Conservation (phyloP, 2,113 vertebrate genomes). For the Rhinoderma darwinii region DNA sequence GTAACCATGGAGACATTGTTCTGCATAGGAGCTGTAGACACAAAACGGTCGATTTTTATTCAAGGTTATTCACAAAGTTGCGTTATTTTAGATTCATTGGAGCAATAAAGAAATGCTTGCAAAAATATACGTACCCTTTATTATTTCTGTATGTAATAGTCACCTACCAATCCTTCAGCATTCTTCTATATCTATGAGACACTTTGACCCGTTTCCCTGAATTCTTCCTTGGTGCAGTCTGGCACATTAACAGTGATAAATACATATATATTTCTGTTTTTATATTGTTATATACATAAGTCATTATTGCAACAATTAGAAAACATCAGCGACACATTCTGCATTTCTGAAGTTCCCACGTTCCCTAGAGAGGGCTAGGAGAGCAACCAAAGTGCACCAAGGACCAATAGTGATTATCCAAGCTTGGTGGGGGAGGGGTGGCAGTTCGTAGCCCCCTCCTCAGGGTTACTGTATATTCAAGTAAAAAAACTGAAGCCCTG, state of each 20-base stretch:
- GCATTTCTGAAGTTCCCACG: background rate
- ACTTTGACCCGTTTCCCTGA: slow-evolving; percentile 22
- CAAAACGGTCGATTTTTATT: too few relatives aligned
- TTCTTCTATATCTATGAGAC: background rate
- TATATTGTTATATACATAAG: background rate
- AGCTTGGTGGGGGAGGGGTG: background rate
- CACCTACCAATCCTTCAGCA: background rate
- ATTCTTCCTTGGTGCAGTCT: background rate
- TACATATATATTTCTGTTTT: background rate
- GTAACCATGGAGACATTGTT: too few relatives aligned
- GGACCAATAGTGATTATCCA: background rate
- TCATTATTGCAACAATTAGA: slow-evolving; percentile 25
- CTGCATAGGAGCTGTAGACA: too few relatives aligned
- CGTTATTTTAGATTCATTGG: background rate
- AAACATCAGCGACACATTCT: background rate
- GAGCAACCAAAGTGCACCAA: background rate
- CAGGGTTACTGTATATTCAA: background rate
- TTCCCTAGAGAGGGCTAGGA: background rate
- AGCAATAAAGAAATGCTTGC: background rate
- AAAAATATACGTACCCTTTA: background rate
- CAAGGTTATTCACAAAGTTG: too few relatives aligned
- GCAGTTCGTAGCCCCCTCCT: background rate
- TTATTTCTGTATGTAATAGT: background rate
- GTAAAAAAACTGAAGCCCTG: background rate
- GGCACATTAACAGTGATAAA: slow-evolving; percentile 9